Evolutionary conservation across 2,888 invertebrate species (phyloP).

Genomic region (Megalurothrips usitatus): DNA sequence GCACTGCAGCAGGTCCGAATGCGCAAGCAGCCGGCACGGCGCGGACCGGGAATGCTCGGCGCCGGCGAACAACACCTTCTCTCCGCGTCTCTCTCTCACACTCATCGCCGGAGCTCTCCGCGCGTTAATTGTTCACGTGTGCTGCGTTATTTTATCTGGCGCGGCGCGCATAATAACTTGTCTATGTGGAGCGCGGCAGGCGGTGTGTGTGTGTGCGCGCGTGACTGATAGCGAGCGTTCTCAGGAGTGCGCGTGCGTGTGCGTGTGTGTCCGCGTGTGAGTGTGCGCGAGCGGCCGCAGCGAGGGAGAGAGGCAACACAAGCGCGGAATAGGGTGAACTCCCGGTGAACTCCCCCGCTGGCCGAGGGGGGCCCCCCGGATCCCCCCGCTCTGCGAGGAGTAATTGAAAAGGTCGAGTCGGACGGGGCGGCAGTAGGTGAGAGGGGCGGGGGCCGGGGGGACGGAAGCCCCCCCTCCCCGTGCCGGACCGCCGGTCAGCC

Average conservation of each 20-base stretch:
- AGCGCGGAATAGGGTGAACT: neutral
- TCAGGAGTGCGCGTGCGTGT: neutral
- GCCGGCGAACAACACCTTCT: too few relatives aligned
- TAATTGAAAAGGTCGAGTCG: conserved; percentile 23
- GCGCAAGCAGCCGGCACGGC: too few relatives aligned
- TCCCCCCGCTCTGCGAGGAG: neutral
- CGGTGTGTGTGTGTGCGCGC: neutral
- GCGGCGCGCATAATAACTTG: too few relatives aligned
- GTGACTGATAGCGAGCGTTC: neutral
- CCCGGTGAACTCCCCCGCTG: neutral
- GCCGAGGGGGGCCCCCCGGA: neutral
- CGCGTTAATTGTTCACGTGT: too few relatives aligned
- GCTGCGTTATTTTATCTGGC: too few relatives aligned
- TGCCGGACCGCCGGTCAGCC: too few relatives aligned
- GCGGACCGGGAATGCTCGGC: too few relatives aligned
- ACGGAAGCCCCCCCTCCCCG: too few relatives aligned
- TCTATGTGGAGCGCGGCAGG: too few relatives aligned
- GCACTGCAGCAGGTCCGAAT: too few relatives aligned
- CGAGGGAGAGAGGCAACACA: neutral
- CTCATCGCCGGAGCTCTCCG: neutral
- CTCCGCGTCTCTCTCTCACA: neutral
- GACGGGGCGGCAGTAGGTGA: neutral
- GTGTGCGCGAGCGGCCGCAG: neutral
- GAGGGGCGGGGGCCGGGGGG: too few relatives aligned
- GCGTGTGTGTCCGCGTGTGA: neutral